These are phyloP conservation scores for Pollenia angustigena DNA, from an alignment of 2,888 invertebrate species.

Conservation along the genomic window DNA sequence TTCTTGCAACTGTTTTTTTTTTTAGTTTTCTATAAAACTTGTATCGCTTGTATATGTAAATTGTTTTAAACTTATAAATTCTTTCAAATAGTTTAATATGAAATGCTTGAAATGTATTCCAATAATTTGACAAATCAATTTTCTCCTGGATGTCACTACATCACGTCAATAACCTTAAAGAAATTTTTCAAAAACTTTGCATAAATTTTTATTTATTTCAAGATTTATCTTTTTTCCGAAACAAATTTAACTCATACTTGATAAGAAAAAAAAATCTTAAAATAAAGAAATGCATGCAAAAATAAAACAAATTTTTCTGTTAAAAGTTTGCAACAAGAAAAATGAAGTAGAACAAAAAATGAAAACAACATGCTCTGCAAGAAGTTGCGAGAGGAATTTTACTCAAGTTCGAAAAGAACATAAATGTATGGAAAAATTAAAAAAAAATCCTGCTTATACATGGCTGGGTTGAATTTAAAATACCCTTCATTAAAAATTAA, in stretches of 20 bases:
- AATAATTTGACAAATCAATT: conserved; percentile 51
- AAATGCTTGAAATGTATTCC: not conserved
- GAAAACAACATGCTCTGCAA: conserved; percentile 43
- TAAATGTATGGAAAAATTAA: conserved; percentile 53
- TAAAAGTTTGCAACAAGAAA: conserved; percentile 57
- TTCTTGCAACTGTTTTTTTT: too few species aligned
- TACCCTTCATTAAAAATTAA: not conserved
- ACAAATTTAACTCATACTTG: conserved; percentile 50
- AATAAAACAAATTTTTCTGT: conserved; percentile 43
- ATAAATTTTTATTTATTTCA: conserved; percentile 54
- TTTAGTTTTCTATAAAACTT: too few species aligned
- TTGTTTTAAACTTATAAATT: too few species aligned
- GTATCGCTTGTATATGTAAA: too few species aligned
- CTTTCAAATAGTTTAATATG: too few species aligned
- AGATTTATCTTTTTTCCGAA: conserved; percentile 16
- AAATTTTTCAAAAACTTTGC: conserved; percentile 58
- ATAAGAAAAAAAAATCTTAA: conserved; percentile 5
- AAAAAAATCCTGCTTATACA: not conserved
- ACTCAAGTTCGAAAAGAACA: conserved; percentile 62
- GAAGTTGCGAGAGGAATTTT: conserved; percentile 58
- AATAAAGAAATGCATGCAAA: conserved; percentile 24
- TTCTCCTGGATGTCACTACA: conserved; percentile 13
- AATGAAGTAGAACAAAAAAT: conserved; percentile 27
- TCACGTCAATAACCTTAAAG: conserved; percentile 37
- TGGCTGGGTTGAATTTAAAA: not conserved